These are phyloP conservation scores for Rhysida immarginata DNA, from an alignment of 1,140 invertebrate genomes.

Conservation along the genomic window DNA sequence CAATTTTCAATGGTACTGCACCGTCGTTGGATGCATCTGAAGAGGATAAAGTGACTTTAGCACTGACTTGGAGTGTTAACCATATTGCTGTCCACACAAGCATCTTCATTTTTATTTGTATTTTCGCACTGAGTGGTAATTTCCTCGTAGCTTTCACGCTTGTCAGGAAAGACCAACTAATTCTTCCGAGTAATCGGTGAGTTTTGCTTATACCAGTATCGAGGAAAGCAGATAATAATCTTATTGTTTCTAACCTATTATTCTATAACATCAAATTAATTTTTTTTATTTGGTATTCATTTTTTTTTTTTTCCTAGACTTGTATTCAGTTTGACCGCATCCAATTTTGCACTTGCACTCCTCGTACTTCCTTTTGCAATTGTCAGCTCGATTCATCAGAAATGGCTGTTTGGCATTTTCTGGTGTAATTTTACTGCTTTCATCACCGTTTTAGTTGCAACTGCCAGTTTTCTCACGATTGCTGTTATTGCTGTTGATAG, in stretches of 20 bases:
- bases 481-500: conserved; percentile 15
- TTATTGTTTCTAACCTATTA: no score
- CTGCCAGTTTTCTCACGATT: conserved; percentile 12
- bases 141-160: conserved; percentile 12
- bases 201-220: neutral
- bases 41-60: no score
- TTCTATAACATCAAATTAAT: neutral
- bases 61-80: no score
- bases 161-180: conserved; percentile 10
- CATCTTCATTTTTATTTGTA: conserved; percentile 10
- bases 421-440: conserved; percentile 14
- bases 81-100: conserved; percentile 7
- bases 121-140: conserved; percentile 13
- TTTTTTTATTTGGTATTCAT: neutral
- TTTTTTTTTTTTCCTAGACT: conserved; percentile 9
- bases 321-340: conserved; percentile 15
- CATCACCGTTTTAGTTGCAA: conserved; percentile 8
- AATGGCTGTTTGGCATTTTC: conserved; percentile 14
- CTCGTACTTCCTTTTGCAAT: conserved; percentile 14
- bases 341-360: conserved; percentile 12
- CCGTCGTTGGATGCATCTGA: no score
- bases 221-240: neutral
- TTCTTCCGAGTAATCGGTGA: conserved; percentile 15
- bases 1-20: no score
- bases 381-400: conserved; percentile 6